Evolutionary conservation across 2,797 vertebrate genomes (phyloP).

Genomic region (Galagoides demidoff): DNA sequence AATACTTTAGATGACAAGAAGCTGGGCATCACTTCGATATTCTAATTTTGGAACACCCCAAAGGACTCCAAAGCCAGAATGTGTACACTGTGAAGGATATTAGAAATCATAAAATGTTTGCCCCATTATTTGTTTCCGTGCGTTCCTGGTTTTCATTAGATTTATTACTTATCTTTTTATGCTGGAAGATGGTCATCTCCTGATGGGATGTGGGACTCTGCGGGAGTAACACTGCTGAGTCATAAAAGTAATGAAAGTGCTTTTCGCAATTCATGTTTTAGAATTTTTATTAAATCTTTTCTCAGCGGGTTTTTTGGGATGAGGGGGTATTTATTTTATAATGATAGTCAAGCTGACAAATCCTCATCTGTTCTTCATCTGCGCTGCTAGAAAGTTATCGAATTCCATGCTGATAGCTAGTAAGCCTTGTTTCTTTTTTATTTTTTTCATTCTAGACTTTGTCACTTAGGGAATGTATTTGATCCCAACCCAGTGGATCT

Average conservation of each 20-base stretch:
- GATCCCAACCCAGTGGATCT: background rate
- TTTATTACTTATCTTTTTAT: conserved; percentile 18
- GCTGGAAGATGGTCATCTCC: background rate
- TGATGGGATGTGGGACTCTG: background rate
- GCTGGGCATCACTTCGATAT: background rate
- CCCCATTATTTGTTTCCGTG: background rate
- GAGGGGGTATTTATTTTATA: background rate
- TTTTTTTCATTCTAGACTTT: background rate
- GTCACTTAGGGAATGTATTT: background rate
- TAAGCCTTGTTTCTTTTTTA: background rate
- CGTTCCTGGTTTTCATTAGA: background rate
- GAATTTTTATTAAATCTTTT: conserved; percentile 26
- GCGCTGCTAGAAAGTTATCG: background rate
- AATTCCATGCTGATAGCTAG: background rate
- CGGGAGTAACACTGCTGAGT: background rate
- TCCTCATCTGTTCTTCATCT: background rate
- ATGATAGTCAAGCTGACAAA: background rate
- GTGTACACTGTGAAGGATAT: background rate
- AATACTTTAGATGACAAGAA: background rate
- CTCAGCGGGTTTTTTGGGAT: conserved; percentile 8
- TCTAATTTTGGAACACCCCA: background rate
- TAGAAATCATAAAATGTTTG: background rate
- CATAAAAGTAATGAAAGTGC: background rate
- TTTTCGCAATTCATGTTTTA: conserved; percentile 28
- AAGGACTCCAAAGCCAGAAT: background rate